phyloP scores from a whole-genome alignment of 2,797 vertebrate genomes.

The Hippocampus kuda region DNA sequence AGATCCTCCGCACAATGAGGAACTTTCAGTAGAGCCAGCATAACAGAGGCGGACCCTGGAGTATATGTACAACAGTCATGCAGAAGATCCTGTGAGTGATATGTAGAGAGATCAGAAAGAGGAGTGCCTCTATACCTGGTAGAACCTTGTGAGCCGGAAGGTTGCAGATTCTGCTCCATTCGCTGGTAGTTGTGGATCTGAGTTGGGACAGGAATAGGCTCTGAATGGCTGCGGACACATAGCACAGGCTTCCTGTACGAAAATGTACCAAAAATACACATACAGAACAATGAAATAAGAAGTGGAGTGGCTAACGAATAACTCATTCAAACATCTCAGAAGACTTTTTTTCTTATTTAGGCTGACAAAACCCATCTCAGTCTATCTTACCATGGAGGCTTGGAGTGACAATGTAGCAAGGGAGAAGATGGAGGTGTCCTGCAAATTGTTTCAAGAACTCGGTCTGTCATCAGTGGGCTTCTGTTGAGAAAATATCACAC shows the following conservation, averaged over 20 bases:
- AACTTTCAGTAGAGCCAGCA: slow-evolving; percentile 64
- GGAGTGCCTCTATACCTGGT: slow-evolving; percentile 57
- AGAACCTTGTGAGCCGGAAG: slow-evolving; percentile 60
- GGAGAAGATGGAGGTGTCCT: slow-evolving; percentile 72
- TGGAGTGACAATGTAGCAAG: slow-evolving; percentile 63
- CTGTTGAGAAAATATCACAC: slow-evolving; percentile 44
- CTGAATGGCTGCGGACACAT: slow-evolving; percentile 67
- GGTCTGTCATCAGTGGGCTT: slow-evolving; percentile 67
- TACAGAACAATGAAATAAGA: neutral
- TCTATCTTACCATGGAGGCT: slow-evolving; percentile 70
- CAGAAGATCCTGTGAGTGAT: neutral
- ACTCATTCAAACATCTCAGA: neutral
- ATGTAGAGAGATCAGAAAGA: neutral
- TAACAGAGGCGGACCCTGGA: slow-evolving; percentile 65
- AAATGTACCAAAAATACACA: slow-evolving; percentile 9
- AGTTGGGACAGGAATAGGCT: slow-evolving; percentile 89
- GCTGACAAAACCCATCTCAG: neutral
- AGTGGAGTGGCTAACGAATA: neutral
- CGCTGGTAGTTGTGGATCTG: slow-evolving; percentile 91
- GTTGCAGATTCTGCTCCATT: slow-evolving; percentile 83
- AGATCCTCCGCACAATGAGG: slow-evolving; percentile 56
- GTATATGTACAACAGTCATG: slow-evolving; percentile 11
- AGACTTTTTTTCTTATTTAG: slow-evolving; percentile 1
- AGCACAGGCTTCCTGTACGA: slow-evolving; percentile 60
- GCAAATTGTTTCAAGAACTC: slow-evolving; percentile 56